Evolutionary conservation across 2,888 invertebrate species (phyloP).

Genomic region (Sminthurides aquaticus): DNA sequence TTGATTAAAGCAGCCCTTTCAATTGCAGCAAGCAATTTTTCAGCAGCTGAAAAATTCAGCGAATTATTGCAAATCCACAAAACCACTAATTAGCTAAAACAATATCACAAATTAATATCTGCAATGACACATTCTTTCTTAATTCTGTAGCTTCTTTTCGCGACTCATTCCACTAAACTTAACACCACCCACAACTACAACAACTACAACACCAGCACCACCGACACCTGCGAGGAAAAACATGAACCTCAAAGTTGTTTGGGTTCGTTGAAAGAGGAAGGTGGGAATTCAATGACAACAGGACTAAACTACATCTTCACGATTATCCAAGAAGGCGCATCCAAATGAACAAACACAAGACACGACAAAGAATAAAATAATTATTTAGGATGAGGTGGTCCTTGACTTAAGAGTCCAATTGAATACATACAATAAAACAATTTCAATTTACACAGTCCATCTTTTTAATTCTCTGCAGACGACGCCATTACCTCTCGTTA

Average conservation of each 20-base stretch:
- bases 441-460: not conserved
- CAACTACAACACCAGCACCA: not conserved
- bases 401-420: not conserved
- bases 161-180: not conserved
- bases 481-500: no score
- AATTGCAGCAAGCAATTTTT: not conserved
- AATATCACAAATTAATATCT: no score
- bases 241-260: not conserved
- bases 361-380: not conserved
- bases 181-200: not conserved
- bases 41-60: not conserved
- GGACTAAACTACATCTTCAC: not conserved
- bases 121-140: no score
- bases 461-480: no score
- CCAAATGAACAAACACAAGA: not conserved
- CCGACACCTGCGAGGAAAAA: not conserved
- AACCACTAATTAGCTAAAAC: not conserved
- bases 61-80: not conserved
- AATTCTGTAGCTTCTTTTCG: not conserved
- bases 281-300: not conserved
- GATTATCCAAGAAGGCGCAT: not conserved
- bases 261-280: not conserved
- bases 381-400: not conserved
- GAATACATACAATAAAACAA: not conserved
- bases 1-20: no score